A percentile compares a stretch with the other conserved stretches of the same genome.
Evolutionary conservation across 2,797 vertebrate genomes (phyloP).

Genomic region (Gymnothorax javanicus): DNA sequence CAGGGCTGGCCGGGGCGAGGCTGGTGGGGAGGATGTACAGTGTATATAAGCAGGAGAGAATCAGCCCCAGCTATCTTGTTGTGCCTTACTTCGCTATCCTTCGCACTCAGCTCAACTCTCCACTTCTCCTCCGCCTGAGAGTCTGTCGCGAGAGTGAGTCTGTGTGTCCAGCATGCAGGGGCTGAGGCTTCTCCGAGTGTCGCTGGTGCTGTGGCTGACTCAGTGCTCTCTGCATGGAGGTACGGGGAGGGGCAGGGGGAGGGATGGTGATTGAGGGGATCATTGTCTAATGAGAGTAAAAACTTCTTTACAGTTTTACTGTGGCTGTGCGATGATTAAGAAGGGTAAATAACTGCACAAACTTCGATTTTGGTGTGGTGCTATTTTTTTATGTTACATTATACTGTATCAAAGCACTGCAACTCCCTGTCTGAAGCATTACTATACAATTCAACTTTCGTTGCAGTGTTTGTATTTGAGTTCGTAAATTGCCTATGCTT

Average conservation of each 20-base stretch:
- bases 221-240: conserved; percentile 74
- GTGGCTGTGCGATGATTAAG: neutral
- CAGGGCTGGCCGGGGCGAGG: conserved; percentile 56
- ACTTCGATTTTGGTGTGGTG: neutral
- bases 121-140: conserved; percentile 27
- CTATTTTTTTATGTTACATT: neutral
- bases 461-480: neutral
- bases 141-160: neutral
- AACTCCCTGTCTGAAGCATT: too few species aligned
- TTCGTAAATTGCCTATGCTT: neutral
- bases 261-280: neutral
- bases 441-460: too few species aligned
- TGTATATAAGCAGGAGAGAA: conserved; percentile 63
- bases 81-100: conserved; percentile 26
- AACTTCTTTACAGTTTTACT: neutral
- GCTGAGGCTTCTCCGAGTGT: conserved; percentile 67
- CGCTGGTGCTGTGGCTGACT: conserved; percentile 72
- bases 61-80: conserved; percentile 30
- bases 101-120: neutral
- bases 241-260: conserved; percentile 53
- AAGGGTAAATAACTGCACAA: neutral
- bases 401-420: neutral
- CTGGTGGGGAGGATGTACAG: conserved; percentile 38
- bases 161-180: conserved; percentile 65
- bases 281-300: neutral